Evolutionary conservation across 2,797 vertebrate genomes (phyloP), one percentile per base, ranked within the genome.

Genomic region (Lagocephalus sceleratus): DNA sequence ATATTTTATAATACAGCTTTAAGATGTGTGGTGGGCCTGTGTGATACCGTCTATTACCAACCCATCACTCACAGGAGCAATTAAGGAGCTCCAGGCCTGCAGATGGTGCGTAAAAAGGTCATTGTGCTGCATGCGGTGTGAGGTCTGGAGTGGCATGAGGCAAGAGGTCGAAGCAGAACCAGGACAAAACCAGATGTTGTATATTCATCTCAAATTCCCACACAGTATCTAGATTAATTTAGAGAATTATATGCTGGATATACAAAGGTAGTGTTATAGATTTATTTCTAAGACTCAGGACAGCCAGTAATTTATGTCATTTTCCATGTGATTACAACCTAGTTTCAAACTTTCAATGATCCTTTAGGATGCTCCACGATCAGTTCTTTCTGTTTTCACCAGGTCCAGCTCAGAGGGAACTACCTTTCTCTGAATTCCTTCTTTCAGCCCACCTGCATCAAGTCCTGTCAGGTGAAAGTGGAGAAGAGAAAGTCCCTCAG

Each of bases 381-480:
- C 40, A 69, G 48, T 43, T 35, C 48, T 14, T 43, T 32, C 8
- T 49, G 58, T 64, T 57, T 56, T 29, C 32, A 5, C 20, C 41
- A 20, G 54, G 47, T 44, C 67, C 53, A 50, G 57, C 39, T 10
- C 52, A 47, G 23, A 56, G 40, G 19, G 20, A 22, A 55, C 52
- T 67, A 71, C 71, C 68, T 58, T 67, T 39, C 48, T 41, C 48
- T 79, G 63, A 87, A 82, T 66, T 60, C 45, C 50, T 71, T 68
- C 17, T 65, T 79, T 83, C 65, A 84, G 62, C 50, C 56, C 43
- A 70, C 60, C 73, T 60, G 60, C 57, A 19, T 43, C 54, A 48
- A 67, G 63, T 64, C 60, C 68, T 62, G 70, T 80, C 77, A 76
- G 77, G 82, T 84, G 78, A 86, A 82, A 82, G 73, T 71, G 71